A percentile compares a stretch with the other conserved stretches of the same genome.
These are phyloP conservation scores for Vesta saturnalis DNA, from an alignment of 2,888 invertebrate genomes.

Conservation along the genomic window DNA sequence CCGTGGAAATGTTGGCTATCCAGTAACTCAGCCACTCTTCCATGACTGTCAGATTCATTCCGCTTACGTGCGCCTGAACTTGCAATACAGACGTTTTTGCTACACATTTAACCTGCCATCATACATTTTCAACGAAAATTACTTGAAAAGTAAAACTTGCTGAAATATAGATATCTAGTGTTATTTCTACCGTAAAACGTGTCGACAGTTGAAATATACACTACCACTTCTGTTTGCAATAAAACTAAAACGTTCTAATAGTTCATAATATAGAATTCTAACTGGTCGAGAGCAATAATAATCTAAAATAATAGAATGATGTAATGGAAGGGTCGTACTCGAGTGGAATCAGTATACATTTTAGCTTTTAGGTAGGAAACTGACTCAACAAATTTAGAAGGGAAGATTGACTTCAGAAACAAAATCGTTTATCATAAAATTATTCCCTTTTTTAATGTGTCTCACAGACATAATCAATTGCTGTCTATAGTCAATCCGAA, in stretches of 20 bases:
- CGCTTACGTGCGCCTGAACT: conserved; percentile 36
- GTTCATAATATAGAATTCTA: neutral
- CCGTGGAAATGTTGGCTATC: conserved; percentile 38
- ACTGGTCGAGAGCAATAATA: conserved; percentile 31
- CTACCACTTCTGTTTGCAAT: neutral
- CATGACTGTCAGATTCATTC: conserved; percentile 38
- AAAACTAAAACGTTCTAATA: conserved; percentile 20
- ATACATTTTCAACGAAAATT: conserved; percentile 22
- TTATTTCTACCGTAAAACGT: neutral
- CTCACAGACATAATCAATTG: too few relatives aligned
- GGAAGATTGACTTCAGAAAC: conserved; percentile 46
- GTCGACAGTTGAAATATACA: neutral
- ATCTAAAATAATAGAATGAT: conserved; percentile 34
- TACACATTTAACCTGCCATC: conserved; percentile 27
- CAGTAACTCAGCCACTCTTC: conserved; percentile 37
- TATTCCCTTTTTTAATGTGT: too few relatives aligned
- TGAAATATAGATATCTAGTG: neutral
- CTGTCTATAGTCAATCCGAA: too few relatives aligned
- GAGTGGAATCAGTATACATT: conserved; percentile 43
- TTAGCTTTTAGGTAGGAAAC: conserved; percentile 43
- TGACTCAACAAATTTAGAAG: conserved; percentile 50
- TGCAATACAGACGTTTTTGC: conserved; percentile 28
- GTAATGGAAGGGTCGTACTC: conserved; percentile 38
- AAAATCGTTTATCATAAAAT: too few relatives aligned
- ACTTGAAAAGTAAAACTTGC: conserved; percentile 4